Conservation (phyloP, 2,797 vertebrate genomes). For the Neomorphus geoffroyi region DNA sequence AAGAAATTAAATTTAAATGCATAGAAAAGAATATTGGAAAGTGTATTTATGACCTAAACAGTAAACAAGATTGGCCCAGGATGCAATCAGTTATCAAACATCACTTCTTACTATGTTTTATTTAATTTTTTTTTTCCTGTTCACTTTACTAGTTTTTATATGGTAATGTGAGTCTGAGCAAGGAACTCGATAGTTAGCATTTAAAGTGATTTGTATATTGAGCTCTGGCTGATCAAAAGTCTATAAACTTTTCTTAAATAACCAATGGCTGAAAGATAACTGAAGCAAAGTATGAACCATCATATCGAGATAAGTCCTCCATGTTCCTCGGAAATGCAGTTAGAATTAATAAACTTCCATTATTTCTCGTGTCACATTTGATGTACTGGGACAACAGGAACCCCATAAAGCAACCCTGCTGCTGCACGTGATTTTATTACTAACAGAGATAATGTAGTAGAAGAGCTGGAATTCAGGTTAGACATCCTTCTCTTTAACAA, state of each 20-base stretch:
- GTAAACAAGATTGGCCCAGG: background rate
- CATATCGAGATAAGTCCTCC: background rate
- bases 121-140: background rate
- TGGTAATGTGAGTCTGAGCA: background rate
- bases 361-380: background rate
- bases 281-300: background rate
- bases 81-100: background rate
- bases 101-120: background rate
- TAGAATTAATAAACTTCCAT: background rate
- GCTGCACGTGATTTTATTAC: background rate
- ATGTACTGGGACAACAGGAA: background rate
- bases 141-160: background rate
- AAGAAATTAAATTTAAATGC: conserved; percentile 3
- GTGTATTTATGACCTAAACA: background rate
- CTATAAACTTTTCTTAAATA: background rate
- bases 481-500: background rate
- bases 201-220: background rate
- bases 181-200: background rate
- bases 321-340: accelerated
- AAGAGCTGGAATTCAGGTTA: background rate
- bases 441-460: background rate
- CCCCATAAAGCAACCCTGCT: background rate
- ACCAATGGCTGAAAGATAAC: background rate
- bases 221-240: background rate
- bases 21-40: background rate